Base-by-base conservation (phyloP, 2,113 vertebrate genomes). In the Amia ocellicauda region DNA sequence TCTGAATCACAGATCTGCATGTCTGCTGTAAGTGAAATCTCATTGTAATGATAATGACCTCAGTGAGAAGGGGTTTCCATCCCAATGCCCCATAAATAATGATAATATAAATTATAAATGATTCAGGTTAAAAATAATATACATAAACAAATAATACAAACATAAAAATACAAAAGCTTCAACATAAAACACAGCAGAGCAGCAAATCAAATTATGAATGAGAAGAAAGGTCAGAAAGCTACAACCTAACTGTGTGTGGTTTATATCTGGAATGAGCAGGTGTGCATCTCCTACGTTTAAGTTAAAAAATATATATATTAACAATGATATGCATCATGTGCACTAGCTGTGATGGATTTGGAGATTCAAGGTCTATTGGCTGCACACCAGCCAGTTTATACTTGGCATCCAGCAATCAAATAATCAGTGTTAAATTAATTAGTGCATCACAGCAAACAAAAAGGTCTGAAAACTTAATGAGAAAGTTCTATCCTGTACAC, bases 181-280 rank as follows among this genome's bases (percentile, higher is more conserved):
- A 58, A 41, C 9, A 22, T 45, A 20, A 69, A 24, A 67, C 28
- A 29, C 49, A 54, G 26, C 24, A 19, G 2, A 59, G 60, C 49
- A 19, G 43, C 36, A 27, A 66, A 55, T 13, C 17, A 66, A 29
- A 51, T 66, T 17, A 68, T 67, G 74, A 28, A 74, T 54, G 20
- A 20, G 31, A 64, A 53, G 7, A 43, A 55, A 57, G 17, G 29
- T 47, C 14, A 13, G 19, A 56, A 11, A n/a, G 31, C 29, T 62
- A 53, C 42, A 28, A 28, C 43, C 31, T 61, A 62, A 63, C 51
- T 65, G 10, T 56, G 62, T 22, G 66, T n/a, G n/a, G n/a, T 75
- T 66, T 74, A 65, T 59, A 74, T 67, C 65, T 47, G 62, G 57
- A n/a, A 55, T 67, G 54, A 68, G 62, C 43, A 72, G 36, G 7